Percentiles rank a stretch among this genome's conserved stretches.
Conservation (phyloP, 2,113 vertebrate genomes). For the Tricholaema leucomelas region DNA sequence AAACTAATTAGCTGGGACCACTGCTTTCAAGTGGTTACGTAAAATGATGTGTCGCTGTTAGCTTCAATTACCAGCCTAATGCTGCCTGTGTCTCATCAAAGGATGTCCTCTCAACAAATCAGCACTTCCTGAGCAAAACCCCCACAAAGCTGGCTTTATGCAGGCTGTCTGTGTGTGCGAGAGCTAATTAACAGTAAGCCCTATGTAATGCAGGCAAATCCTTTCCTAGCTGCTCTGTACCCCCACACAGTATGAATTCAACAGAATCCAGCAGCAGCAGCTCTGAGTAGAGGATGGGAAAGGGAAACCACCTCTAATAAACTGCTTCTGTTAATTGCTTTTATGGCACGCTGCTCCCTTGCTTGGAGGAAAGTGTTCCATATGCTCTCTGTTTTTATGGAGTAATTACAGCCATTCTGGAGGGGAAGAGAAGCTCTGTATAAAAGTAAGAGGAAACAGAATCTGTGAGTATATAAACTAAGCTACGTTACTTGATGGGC, state of each 20-base stretch:
- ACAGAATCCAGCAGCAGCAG: slow-evolving; percentile 58
- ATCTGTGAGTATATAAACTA: neutral
- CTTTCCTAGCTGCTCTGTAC: slow-evolving; percentile 54
- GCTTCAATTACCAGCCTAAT: slow-evolving; percentile 51
- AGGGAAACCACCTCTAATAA: slow-evolving; percentile 63
- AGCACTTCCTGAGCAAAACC: slow-evolving; percentile 55
- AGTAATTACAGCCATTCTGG: slow-evolving; percentile 57
- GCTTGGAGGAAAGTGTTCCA: slow-evolving; percentile 46
- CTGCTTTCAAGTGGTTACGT: slow-evolving; percentile 57
- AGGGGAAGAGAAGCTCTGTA: neutral
- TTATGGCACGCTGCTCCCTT: neutral
- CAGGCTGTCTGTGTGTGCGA: slow-evolving; percentile 44
- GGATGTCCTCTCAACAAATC: slow-evolving; percentile 53
- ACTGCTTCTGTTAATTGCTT: slow-evolving; percentile 40
- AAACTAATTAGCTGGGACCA: slow-evolving; percentile 67
- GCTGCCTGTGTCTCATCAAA: slow-evolving; percentile 60
- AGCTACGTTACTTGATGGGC: neutral
- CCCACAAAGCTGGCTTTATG: slow-evolving; percentile 7
- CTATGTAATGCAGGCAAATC: slow-evolving; percentile 56
- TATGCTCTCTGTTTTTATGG: slow-evolving; percentile 61
- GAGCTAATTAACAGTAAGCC: slow-evolving; percentile 71
- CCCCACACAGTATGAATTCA: slow-evolving; percentile 48
- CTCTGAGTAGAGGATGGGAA: slow-evolving; percentile 38
- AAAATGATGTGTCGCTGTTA: slow-evolving; percentile 64
- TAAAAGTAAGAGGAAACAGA: neutral